Base-by-base conservation (phyloP, 2,113 vertebrate genomes). In the Ctenodactylus gundi region DNA sequence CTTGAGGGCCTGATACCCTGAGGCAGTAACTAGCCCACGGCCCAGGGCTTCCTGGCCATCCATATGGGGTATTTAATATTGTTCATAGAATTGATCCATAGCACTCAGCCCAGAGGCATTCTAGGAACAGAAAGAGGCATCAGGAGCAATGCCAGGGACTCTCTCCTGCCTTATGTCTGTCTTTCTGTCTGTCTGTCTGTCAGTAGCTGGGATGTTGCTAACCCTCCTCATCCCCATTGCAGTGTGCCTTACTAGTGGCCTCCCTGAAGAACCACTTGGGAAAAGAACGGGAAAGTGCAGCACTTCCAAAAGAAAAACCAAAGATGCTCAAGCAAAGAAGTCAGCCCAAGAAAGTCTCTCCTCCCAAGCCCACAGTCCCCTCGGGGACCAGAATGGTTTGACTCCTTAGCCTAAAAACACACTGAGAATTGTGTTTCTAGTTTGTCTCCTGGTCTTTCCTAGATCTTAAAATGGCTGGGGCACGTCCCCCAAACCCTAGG, bases 191-290 rank as follows among this genome's bases (percentile, higher is more conserved):
- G 7, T 58, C 23, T 34, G 9, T 21, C 39, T 34, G 31, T n/a
- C 86, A 2, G 18, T 15, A 55, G 17, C 46, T 13, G 1, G n/a
- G 80, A 41, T 68, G 21, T 81, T 64, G 23, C 83, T 94, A 85
- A 68, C 27, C 3, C 6, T 29, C 31, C 64, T 27, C 36, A 31
- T 77, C 93, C 96, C 44, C 7, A 0, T 97, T 97, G 97, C 98
- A 99, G 99, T 99, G 98, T 92, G 98, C 97, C 46, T 85, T 98
- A n/a, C 95, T 99, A 0, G 97, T 98, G 97, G 97, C 98, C 76
- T 98, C 98, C 39, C 95, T 99, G 94, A 98, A 98, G 94, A 98
- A 97, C 36, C 98, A 96, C 34, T 95, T 98, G 17, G 70, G 97
- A 53, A 95, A 85, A 78, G 93, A 90, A 1, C 25, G 62, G 64